Evolutionary conservation across 2,888 invertebrate genomes (phyloP).

Genomic region (Lasius platythorax): DNA sequence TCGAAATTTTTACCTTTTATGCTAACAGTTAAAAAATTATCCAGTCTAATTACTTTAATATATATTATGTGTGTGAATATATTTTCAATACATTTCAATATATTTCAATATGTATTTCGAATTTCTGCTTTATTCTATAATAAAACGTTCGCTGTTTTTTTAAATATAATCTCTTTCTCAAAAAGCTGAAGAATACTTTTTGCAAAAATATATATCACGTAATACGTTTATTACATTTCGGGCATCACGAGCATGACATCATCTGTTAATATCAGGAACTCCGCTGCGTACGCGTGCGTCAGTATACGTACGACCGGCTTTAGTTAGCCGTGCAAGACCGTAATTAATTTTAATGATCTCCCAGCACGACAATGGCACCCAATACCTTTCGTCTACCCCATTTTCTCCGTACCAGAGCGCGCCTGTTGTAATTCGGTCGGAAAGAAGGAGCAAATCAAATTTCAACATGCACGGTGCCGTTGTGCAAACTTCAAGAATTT

Average conservation of each 20-base stretch:
- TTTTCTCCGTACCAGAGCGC: constrained; percentile 8
- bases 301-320: constrained; percentile 37
- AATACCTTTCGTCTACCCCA: constrained; percentile 25
- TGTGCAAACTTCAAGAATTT: constrained; percentile 53
- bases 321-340: constrained; percentile 50
- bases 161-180: background rate
- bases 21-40: background rate
- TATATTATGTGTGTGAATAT: too few species aligned
- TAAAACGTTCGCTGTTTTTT: background rate
- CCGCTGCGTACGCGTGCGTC: background rate
- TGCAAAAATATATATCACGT: background rate
- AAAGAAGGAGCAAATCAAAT: constrained; percentile 25
- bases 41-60: background rate
- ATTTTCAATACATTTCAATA: too few species aligned
- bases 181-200: background rate
- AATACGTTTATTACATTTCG: constrained; percentile 4
- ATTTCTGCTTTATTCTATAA: background rate
- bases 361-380: constrained; percentile 44
- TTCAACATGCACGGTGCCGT: constrained; percentile 32
- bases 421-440: constrained; percentile 27
- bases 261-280: constrained; percentile 22
- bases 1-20: background rate
- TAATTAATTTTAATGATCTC: constrained; percentile 55
- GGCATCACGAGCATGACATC: background rate
- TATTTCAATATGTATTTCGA: background rate